Conservation (phyloP, 2,888 invertebrate genomes). For the Lasioglossum lativentre region DNA sequence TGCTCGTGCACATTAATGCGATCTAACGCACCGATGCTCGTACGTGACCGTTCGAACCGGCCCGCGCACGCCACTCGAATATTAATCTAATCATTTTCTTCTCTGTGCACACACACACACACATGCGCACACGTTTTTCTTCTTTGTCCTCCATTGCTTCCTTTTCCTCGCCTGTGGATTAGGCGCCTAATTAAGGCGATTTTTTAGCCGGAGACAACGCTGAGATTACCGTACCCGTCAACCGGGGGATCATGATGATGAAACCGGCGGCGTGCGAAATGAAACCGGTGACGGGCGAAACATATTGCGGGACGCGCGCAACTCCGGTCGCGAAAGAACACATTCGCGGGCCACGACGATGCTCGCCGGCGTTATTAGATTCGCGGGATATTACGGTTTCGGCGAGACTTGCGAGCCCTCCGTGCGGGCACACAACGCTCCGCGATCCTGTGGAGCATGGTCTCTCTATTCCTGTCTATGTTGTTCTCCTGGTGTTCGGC, state of each 20-base stretch:
- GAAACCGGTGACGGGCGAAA: conserved; percentile 9
- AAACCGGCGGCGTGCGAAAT: not conserved
- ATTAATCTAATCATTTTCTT: conserved; percentile 56
- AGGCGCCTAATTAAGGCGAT: conserved; percentile 39
- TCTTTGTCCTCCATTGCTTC: too few relatives aligned
- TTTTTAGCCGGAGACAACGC: conserved; percentile 3
- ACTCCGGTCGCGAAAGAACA: conserved; percentile 10
- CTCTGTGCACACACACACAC: not conserved
- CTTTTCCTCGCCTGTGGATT: not conserved
- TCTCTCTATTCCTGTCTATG: not conserved
- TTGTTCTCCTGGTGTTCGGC: not conserved
- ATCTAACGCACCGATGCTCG: conserved; percentile 62
- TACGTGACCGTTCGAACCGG: conserved; percentile 35
- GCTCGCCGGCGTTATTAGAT: conserved; percentile 19
- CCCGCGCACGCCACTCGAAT: conserved; percentile 12
- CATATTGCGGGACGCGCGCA: conserved; percentile 7
- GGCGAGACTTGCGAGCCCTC: not conserved
- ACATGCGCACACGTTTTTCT: not conserved
- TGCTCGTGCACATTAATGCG: conserved; percentile 66
- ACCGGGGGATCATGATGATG: not conserved
- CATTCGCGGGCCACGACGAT: conserved; percentile 12
- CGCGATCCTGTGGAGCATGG: not conserved
- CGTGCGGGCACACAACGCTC: not conserved
- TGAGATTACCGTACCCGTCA: not conserved
- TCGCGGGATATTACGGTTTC: conserved; percentile 15